These are phyloP conservation scores for Stichopus chloronotus DNA, from an alignment of 35 echinoderm and acorn worm species.

Conservation along the genomic window DNA sequence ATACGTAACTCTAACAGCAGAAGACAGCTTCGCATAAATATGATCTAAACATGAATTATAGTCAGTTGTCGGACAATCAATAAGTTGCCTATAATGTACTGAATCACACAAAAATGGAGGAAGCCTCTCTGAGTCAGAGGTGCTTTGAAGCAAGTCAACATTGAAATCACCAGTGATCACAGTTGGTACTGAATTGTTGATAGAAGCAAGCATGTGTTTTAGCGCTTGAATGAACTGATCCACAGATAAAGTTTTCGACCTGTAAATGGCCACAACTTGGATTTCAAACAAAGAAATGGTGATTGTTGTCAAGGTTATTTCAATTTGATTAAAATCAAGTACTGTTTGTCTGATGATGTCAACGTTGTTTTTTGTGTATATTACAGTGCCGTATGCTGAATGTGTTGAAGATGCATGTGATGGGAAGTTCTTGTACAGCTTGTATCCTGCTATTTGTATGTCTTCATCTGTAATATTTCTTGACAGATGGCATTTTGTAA, in stretches of 20 bases:
- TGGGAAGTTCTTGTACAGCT: slow-evolving; percentile 17
- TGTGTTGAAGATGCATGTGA: not conserved
- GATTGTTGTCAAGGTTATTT: slow-evolving; percentile 42
- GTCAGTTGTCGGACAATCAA: slow-evolving; percentile 11
- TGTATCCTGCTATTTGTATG: slow-evolving; percentile 13
- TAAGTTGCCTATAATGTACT: slow-evolving; percentile 5
- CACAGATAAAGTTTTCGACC: not conserved
- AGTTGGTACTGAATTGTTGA: not conserved
- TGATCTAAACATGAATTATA: slow-evolving; percentile 43
- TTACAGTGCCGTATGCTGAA: not conserved
- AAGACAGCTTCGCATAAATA: slow-evolving; percentile 22
- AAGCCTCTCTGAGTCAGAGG: not conserved
- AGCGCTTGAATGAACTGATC: not conserved
- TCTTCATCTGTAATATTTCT: not conserved
- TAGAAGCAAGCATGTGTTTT: not conserved
- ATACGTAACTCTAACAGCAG: too few relatives aligned
- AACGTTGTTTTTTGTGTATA: slow-evolving; percentile 7
- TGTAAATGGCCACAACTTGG: slow-evolving; percentile 30
- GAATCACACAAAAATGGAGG: not conserved
- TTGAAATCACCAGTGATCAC: slow-evolving; percentile 25
- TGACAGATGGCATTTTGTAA: slow-evolving; percentile 40
- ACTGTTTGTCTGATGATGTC: not conserved
- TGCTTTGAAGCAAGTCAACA: not conserved
- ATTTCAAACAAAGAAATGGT: not conserved
- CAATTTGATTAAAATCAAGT: slow-evolving; percentile 22